Evolutionary conservation across 2,888 invertebrate species (phyloP).

Genomic region (Lasiommata megera): DNA sequence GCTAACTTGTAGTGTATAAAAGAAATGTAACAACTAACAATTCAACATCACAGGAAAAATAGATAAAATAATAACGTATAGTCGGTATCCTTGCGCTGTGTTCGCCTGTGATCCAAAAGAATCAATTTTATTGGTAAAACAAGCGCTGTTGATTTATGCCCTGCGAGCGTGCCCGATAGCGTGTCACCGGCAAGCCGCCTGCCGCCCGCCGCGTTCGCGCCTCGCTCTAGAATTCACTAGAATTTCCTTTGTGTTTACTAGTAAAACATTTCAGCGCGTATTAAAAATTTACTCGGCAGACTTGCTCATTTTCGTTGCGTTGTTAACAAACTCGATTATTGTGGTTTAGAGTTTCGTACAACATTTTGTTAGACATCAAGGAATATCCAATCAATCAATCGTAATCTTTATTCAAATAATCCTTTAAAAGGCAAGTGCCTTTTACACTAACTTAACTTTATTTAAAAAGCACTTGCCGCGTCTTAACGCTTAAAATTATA

Average conservation of each 20-base stretch:
- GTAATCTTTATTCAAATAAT: too few relatives aligned
- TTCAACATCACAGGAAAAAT: not conserved
- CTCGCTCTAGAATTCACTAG: slow-evolving; percentile 69
- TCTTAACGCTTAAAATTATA: too few relatives aligned
- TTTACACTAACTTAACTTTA: too few relatives aligned
- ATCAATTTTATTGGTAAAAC: slow-evolving; percentile 79
- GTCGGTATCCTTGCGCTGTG: slow-evolving; percentile 37
- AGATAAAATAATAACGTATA: slow-evolving; percentile 22
- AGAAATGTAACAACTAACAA: too few relatives aligned
- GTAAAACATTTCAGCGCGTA: slow-evolving; percentile 24
- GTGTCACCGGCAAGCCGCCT: slow-evolving; percentile 54
- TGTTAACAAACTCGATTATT: slow-evolving; percentile 7
- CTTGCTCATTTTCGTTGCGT: slow-evolving; percentile 6
- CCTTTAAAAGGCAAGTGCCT: too few relatives aligned
- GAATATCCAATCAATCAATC: too few relatives aligned
- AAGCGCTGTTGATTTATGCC: slow-evolving; percentile 74
- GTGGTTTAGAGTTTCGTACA: not conserved
- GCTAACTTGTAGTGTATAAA: too few relatives aligned
- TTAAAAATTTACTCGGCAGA: slow-evolving; percentile 19
- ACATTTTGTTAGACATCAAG: too few relatives aligned
- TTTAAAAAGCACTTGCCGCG: too few relatives aligned
- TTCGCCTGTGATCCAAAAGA: slow-evolving; percentile 61
- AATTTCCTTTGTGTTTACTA: slow-evolving; percentile 56
- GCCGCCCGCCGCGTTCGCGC: slow-evolving; percentile 51
- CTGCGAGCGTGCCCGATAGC: slow-evolving; percentile 70